Evolutionary conservation across 2,888 invertebrate genomes (phyloP).

Genomic region (Cheiracanthium punctorium): DNA sequence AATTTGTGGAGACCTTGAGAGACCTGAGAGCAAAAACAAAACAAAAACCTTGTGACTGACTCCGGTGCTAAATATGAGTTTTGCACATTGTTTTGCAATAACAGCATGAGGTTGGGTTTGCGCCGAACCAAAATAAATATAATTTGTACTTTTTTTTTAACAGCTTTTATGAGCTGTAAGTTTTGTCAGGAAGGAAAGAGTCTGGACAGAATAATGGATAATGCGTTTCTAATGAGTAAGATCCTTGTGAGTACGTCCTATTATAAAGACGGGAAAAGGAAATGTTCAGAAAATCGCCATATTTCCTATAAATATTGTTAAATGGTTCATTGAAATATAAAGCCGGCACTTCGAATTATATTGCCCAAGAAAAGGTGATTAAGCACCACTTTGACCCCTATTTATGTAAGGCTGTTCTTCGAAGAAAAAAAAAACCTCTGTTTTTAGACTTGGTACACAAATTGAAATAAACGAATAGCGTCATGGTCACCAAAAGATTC

Average conservation of each 20-base stretch:
- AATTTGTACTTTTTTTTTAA: neutral
- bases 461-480: too few relatives aligned
- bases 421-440: too few relatives aligned
- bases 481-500: too few relatives aligned
- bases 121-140: neutral
- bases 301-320: too few relatives aligned
- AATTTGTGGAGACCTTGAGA: neutral
- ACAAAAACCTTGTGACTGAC: neutral
- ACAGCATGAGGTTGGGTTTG: too few relatives aligned
- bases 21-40: neutral
- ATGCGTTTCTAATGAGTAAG: neutral
- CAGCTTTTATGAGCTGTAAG: neutral
- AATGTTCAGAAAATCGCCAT: too few relatives aligned
- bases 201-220: neutral
- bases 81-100: neutral
- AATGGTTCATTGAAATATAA: too few relatives aligned
- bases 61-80: neutral
- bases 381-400: too few relatives aligned
- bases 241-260: neutral
- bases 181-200: neutral
- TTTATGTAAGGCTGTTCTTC: too few relatives aligned
- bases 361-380: too few relatives aligned
- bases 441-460: too few relatives aligned
- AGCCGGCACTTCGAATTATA: too few relatives aligned
- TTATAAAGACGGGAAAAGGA: neutral